phyloP scores from a whole-genome alignment of 2,113 vertebrate species.

The Phocoena phocoena region DNA sequence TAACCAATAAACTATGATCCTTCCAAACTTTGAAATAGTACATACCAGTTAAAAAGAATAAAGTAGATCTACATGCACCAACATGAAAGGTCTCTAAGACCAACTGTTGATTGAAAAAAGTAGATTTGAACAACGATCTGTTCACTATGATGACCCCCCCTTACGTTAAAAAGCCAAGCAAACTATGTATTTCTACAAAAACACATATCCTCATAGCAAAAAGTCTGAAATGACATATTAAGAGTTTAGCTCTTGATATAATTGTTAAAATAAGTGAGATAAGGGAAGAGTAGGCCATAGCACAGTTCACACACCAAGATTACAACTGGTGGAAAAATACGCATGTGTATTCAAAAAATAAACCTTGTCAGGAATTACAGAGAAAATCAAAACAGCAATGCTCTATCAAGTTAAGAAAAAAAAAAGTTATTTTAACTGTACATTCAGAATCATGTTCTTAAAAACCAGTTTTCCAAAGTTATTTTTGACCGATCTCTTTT shows the following conservation, averaged over 20 bases:
- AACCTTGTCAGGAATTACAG: background rate
- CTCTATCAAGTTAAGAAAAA: constrained; percentile 3
- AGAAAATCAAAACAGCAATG: background rate
- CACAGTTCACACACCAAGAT: background rate
- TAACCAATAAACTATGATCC: background rate
- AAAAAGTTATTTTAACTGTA: background rate
- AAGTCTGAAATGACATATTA: background rate
- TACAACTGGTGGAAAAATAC: background rate
- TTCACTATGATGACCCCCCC: background rate
- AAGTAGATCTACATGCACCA: background rate
- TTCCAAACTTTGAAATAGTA: background rate
- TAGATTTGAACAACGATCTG: background rate
- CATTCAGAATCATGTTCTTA: background rate
- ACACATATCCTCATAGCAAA: background rate
- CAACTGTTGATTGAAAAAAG: background rate
- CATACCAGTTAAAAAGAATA: background rate
- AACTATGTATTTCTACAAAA: background rate
- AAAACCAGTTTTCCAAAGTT: constrained; percentile 25
- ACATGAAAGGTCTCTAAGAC: background rate
- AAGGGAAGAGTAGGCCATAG: background rate
- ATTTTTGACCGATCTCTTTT: constrained; percentile 40
- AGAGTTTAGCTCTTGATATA: background rate
- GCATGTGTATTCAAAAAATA: background rate
- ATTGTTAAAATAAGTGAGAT: background rate
- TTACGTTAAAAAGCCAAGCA: background rate